These are phyloP conservation scores for Galbula dea DNA, from an alignment of 2,113 vertebrate genomes.

Conservation along the genomic window DNA sequence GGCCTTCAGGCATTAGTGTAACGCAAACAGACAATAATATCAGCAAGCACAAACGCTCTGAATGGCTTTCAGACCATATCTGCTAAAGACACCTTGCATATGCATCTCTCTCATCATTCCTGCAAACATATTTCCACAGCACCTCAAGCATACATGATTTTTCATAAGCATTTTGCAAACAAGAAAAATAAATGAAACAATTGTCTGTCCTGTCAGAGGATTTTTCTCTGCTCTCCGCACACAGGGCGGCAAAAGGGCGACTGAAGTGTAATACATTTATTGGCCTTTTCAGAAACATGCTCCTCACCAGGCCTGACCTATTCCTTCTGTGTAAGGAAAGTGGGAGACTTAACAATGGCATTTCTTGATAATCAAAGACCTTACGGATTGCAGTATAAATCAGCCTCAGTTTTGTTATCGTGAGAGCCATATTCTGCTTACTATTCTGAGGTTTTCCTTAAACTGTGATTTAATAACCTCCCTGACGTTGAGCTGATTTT, in stretches of 20 bases:
- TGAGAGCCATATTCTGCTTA: background rate
- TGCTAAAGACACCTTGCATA: background rate
- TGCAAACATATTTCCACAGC: background rate
- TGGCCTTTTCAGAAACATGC: background rate
- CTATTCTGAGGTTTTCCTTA: background rate
- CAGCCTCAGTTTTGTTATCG: background rate
- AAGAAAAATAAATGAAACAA: background rate
- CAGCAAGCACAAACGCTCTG: background rate
- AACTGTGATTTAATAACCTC: conserved; percentile 2
- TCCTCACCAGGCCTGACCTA: background rate
- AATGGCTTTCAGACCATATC: rapidly evolving
- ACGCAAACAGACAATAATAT: background rate
- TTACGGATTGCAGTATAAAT: background rate
- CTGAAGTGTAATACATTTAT: background rate
- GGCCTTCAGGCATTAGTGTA: background rate
- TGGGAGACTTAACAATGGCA: background rate
- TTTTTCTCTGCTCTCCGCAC: background rate
- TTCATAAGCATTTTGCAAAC: background rate
- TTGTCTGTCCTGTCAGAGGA: background rate
- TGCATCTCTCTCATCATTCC: rapidly evolving
- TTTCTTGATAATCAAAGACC: background rate
- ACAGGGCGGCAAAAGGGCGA: background rate
- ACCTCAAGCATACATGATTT: background rate
- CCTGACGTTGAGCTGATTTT: conserved; percentile 1
- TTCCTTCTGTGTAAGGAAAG: background rate